A percentile compares a stretch with the other conserved stretches of the same genome.
Conservation (phyloP, 2,888 invertebrate genomes). For the Atethmia centrago region DNA sequence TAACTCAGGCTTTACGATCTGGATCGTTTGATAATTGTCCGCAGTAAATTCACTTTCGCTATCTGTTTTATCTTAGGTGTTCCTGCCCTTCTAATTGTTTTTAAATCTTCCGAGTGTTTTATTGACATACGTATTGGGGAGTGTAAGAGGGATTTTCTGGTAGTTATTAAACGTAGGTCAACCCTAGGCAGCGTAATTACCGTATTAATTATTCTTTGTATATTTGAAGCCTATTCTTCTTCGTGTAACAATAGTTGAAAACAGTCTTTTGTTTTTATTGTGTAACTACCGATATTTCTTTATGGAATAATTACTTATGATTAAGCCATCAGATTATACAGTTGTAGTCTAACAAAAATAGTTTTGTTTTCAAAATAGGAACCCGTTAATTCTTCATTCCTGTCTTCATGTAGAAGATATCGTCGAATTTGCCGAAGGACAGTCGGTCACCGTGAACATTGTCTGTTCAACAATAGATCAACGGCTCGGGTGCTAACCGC, state of each 20-base stretch:
- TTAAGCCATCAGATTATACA: too few species aligned
- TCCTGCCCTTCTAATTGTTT: constrained; percentile 72
- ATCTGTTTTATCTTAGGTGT: constrained; percentile 76
- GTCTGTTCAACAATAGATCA: constrained; percentile 49
- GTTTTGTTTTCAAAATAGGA: neutral
- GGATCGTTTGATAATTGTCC: constrained; percentile 79
- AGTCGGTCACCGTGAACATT: constrained; percentile 36
- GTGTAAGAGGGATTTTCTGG: neutral
- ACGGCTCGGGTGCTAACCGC: constrained; percentile 21
- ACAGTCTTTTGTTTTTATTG: neutral
- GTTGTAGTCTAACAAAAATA: neutral
- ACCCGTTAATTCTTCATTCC: neutral
- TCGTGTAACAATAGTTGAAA: neutral
- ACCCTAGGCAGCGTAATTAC: too few species aligned
- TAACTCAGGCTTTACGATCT: constrained; percentile 80
- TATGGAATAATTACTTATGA: neutral
- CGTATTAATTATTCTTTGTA: neutral
- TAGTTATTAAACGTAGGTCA: constrained; percentile 5
- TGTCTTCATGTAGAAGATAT: constrained; percentile 7
- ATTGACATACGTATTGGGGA: constrained; percentile 14
- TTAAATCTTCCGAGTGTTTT: constrained; percentile 50
- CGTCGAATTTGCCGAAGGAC: constrained; percentile 23
- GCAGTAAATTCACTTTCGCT: constrained; percentile 79
- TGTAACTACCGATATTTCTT: neutral
- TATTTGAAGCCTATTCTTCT: neutral